Conservation (phyloP, 2,888 invertebrate species). For the Scaptomyza cyrtandrae region DNA sequence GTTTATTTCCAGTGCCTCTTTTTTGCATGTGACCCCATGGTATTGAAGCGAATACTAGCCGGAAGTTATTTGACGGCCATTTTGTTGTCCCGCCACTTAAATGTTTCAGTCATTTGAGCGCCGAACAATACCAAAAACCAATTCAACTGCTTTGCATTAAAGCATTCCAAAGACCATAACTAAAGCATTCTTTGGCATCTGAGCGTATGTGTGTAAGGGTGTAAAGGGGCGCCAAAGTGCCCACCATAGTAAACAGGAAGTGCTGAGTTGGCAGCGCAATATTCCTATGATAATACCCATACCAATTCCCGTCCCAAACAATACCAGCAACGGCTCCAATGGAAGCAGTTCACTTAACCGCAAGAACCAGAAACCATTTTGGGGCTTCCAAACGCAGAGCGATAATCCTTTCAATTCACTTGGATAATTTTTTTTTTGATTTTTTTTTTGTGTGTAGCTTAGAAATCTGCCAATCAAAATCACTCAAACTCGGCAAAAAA, state of each 20-base stretch:
- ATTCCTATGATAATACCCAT: slow-evolving; percentile 13
- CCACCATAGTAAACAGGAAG: slow-evolving; percentile 53
- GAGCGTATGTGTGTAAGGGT: slow-evolving; percentile 15
- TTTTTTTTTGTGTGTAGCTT: slow-evolving; percentile 5
- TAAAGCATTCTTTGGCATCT: slow-evolving; percentile 14
- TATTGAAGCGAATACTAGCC: slow-evolving; percentile 43
- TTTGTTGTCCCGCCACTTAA: slow-evolving; percentile 45
- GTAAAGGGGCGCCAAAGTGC: slow-evolving; percentile 26
- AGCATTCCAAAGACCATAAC: slow-evolving; percentile 18
- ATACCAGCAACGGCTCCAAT: slow-evolving; percentile 26
- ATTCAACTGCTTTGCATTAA: slow-evolving; percentile 57
- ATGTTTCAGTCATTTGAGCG: slow-evolving; percentile 20
- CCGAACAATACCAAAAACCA: slow-evolving; percentile 27
- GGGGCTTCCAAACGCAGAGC: slow-evolving; percentile 34
- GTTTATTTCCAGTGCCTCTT: slow-evolving; percentile 26
- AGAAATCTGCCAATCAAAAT: neutral
- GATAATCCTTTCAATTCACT: slow-evolving; percentile 73
- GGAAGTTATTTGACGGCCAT: slow-evolving; percentile 75
- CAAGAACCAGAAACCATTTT: slow-evolving; percentile 55
- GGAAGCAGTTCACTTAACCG: slow-evolving; percentile 44
- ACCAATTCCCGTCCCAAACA: neutral
- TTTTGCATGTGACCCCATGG: slow-evolving; percentile 48
- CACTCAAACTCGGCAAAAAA: neutral
- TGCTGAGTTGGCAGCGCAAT: slow-evolving; percentile 60
- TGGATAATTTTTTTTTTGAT: slow-evolving; percentile 28